Base-by-base conservation (phyloP, 1,140 invertebrate species). In the Cotesia typhae region DNA sequence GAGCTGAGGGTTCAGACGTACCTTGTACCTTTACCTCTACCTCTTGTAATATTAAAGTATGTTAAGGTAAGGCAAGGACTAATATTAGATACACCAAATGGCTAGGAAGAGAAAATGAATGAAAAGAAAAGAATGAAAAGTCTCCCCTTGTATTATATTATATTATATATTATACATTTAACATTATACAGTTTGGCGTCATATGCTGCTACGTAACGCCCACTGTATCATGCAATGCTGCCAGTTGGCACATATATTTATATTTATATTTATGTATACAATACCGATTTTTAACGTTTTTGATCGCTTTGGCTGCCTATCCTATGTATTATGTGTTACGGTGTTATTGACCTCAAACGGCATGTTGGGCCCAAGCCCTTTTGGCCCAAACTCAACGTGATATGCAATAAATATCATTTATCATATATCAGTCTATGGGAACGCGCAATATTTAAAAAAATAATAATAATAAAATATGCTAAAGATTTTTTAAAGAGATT, bases 131-230 rank as follows among this genome's bases (percentile, higher is more conserved):
- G 17, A 59, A 20, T 70, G 20, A 55, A 57, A 70, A 70, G 28
- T 61, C 35, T 70, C 41, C 67, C 68, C 59, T 70, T 10, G 10
- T 28, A 51, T 57, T 57, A 14, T n/a, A 10, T 7, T 69, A 47
- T 51, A 66, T 66, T 28, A 28, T 28, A 28, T 28, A 28, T 28
- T 28, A 28, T 28, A 28, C 28, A 28, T 28, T 28, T 28, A 28
- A 28, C 28, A 14, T 41, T 47, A 47, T 47, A 47, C 41, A 20
- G 20, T 57, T 37, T 38, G 51, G 52, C 70, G 70, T 72, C 70
- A 72, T 72, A 65, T 72, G 70, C 63, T 60, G 10, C 64, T 20
- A 66, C 12, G 55, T 67, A 67, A 67, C 70, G 70, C 70, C 70
- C 70, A 66, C 70, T 41, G 52, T 72, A 66, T 67, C 61, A 37